Evolutionary conservation across 2,113 vertebrate genomes (phyloP).

Genomic region (Petroica traversi): DNA sequence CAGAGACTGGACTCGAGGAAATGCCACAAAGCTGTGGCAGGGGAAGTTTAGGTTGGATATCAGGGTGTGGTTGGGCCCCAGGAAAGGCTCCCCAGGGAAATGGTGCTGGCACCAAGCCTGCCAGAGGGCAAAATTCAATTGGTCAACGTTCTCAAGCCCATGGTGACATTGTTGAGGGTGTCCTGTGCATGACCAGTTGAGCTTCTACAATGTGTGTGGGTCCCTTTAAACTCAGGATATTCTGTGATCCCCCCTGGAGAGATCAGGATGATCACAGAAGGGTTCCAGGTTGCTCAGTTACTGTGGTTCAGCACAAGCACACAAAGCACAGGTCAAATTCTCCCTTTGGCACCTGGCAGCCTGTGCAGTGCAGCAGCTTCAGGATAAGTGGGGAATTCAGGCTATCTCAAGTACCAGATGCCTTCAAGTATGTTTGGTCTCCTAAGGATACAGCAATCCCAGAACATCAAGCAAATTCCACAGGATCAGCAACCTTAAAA

Average conservation of each 20-base stretch:
- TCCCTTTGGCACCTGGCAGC: neutral
- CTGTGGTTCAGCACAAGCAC: neutral
- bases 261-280: fast-evolving
- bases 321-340: neutral
- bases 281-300: no score
- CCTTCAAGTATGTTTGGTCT: neutral
- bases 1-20: fast-evolving
- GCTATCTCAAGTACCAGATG: neutral
- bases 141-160: neutral
- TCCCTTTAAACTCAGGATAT: neutral
- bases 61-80: no score
- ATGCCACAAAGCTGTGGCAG: neutral
- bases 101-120: neutral
- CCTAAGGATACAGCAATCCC: neutral
- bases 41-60: no score
- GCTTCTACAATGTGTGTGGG: fast-evolving
- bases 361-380: neutral
- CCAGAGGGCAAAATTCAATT: neutral
- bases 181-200: neutral
- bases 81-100: neutral
- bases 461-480: neutral
- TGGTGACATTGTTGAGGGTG: neutral
- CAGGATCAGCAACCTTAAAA: neutral
- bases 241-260: neutral
- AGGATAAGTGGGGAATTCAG: neutral